Evolutionary conservation across 2,888 invertebrate genomes (phyloP), one percentile per base, ranked within the genome.

Genomic region (Aphrophora alni): DNA sequence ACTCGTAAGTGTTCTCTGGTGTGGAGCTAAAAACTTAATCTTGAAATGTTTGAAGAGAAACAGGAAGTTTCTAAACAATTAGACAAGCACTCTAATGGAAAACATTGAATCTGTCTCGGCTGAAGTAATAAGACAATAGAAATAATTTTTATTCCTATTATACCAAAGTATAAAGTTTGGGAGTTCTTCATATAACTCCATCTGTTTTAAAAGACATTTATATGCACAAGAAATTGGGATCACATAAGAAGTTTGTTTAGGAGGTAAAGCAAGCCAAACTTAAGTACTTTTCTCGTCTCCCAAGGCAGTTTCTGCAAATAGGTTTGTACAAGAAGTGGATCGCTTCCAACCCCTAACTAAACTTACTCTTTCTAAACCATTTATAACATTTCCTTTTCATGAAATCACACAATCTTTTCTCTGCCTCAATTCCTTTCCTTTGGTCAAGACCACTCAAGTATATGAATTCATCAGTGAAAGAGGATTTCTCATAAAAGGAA

Each of bases 161-260:
- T 44, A 44, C 12, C 44, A 44, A 2, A 44, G 44, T 10, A 44
- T 44, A 44, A 33, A 44, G 17, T 44, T 44, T 14, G 12, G 17
- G 44, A 44, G 44, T 10, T 44, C 2, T 44, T 44, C 44, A 44
- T 44, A 17, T 17, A 44, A 10, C 44, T 17, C 59, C 4, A 21
- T 21, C 59, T n/a, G 59, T n/a, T 59, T 59, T 59, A 59, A 14
- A 59, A 59, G 59, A 59, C 59, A 59, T 59, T 59, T 59, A 59
- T 59, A 59, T 59, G 59, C 59, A 59, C 21, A 59, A 59, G 59
- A 59, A 59, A 59, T 59, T 59, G 59, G 59, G 59, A 59, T 59
- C 59, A 59, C 59, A 59, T 59, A 59, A 59, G 59, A 59, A 59
- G 59, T 59, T 59, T 59, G 59, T 59, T 59, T 59, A 21, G 59